These are phyloP conservation scores for Drosophila cardini DNA, from an alignment of 1,140 invertebrate genomes.

Conservation along the genomic window DNA sequence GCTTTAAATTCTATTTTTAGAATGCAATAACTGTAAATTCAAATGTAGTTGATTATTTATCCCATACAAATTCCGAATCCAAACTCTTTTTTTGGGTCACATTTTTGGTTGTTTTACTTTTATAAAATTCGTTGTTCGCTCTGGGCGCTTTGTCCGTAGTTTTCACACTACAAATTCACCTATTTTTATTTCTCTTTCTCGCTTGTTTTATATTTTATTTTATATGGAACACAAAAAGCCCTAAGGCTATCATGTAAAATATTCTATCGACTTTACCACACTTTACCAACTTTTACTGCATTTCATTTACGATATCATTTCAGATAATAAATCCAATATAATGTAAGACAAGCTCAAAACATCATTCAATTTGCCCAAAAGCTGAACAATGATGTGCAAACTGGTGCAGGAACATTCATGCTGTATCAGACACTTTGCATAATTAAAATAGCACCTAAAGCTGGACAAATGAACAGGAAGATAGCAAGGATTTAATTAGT, in stretches of 20 bases:
- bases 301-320: constrained; percentile 1
- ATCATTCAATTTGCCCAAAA: constrained; percentile 40
- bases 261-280: constrained; percentile 26
- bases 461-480: neutral
- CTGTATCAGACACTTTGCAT: constrained; percentile 46
- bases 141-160: constrained; percentile 10
- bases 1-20: too few relatives aligned
- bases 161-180: constrained; percentile 12
- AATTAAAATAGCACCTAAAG: constrained; percentile 53
- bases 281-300: constrained; percentile 8
- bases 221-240: constrained; percentile 8
- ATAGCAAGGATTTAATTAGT: constrained; percentile 23
- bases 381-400: constrained; percentile 3
- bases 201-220: constrained; percentile 4
- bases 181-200: constrained; percentile 8
- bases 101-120: constrained; percentile 17
- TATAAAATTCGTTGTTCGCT: constrained; percentile 30
- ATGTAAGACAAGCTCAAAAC: constrained; percentile 7
- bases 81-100: neutral
- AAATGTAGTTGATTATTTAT: too few relatives aligned
- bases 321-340: constrained; percentile 23
- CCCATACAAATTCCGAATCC: too few relatives aligned
- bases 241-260: constrained; percentile 31
- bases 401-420: constrained; percentile 14
- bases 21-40: too few relatives aligned